phyloP scores from a whole-genome alignment of 2,113 vertebrate genomes.

The Mormoops blainvillei region DNA sequence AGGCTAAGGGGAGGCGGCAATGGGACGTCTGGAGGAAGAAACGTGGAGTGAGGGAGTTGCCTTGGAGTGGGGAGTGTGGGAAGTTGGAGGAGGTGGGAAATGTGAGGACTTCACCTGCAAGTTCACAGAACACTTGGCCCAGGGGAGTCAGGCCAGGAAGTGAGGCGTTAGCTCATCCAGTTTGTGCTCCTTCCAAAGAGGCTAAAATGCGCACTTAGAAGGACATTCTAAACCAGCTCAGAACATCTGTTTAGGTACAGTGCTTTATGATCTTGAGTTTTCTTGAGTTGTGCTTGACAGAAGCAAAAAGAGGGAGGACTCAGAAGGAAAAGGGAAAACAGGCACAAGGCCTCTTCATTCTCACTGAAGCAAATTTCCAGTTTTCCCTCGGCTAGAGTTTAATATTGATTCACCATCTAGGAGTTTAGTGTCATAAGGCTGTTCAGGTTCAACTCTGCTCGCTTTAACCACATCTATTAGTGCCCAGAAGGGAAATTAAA shows the following conservation, averaged over 20 bases:
- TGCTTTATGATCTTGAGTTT: neutral
- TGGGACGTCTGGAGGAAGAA: neutral
- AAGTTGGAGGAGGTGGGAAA: neutral
- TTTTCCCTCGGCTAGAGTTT: conserved; percentile 15
- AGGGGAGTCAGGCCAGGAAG: neutral
- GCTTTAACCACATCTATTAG: neutral
- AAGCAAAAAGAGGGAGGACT: neutral
- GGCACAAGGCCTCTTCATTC: neutral
- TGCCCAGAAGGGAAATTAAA: conserved; percentile 55
- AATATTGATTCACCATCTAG: conserved; percentile 15
- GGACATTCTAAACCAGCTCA: neutral
- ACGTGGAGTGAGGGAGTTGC: neutral
- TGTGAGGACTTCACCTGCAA: neutral
- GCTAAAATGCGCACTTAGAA: neutral
- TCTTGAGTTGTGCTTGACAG: neutral
- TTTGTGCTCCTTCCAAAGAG: neutral
- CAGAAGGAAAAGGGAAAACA: neutral
- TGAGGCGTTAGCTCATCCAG: neutral
- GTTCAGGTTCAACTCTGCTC: neutral
- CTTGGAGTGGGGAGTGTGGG: neutral
- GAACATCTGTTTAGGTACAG: neutral
- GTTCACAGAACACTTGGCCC: neutral
- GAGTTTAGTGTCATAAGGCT: conserved; percentile 9
- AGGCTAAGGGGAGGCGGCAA: neutral
- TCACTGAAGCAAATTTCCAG: neutral